phyloP scores from a whole-genome alignment of 2,888 invertebrate genomes.

The Sesia apiformis region DNA sequence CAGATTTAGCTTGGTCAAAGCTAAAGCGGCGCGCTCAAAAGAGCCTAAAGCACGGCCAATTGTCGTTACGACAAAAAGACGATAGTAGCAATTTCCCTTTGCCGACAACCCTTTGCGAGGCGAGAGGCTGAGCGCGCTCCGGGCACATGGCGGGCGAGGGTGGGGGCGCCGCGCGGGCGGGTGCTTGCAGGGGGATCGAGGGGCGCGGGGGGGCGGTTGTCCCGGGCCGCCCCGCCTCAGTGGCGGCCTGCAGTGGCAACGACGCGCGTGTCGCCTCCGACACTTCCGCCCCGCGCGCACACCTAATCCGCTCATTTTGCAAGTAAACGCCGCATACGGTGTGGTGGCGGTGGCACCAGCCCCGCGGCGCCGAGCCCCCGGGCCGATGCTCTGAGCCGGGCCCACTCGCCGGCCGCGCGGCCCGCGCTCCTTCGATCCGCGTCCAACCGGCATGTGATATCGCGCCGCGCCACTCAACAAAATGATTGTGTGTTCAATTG shows the following conservation, averaged over 20 bases:
- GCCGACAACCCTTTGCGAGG: slow-evolving; percentile 61
- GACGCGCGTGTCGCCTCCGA: slow-evolving; percentile 70
- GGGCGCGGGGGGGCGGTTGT: slow-evolving; percentile 45
- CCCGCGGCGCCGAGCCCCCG: slow-evolving; percentile 50
- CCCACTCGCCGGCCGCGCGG: slow-evolving; percentile 24
- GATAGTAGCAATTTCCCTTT: slow-evolving; percentile 56
- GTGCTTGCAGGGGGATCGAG: slow-evolving; percentile 13
- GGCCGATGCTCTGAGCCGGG: slow-evolving; percentile 55
- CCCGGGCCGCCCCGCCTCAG: slow-evolving; percentile 72
- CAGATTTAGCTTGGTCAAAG: slow-evolving; percentile 22
- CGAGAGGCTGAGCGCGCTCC: slow-evolving; percentile 42
- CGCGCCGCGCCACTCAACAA: slow-evolving; percentile 41
- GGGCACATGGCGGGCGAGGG: slow-evolving; percentile 23
- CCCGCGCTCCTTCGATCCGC: slow-evolving; percentile 46
- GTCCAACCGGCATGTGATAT: slow-evolving; percentile 51
- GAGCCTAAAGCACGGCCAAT: slow-evolving; percentile 38
- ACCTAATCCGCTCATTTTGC: slow-evolving; percentile 63
- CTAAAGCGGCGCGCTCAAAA: slow-evolving; percentile 24
- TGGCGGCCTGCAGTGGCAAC: slow-evolving; percentile 71
- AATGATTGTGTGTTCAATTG: slow-evolving; percentile 61
- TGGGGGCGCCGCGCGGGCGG: slow-evolving; percentile 17
- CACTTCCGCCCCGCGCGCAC: slow-evolving; percentile 66
- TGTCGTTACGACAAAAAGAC: slow-evolving; percentile 49
- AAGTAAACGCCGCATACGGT: slow-evolving; percentile 64
- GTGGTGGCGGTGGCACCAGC: slow-evolving; percentile 46